Conservation (phyloP, 2,797 vertebrate species). For the Erithacus rubecula region DNA sequence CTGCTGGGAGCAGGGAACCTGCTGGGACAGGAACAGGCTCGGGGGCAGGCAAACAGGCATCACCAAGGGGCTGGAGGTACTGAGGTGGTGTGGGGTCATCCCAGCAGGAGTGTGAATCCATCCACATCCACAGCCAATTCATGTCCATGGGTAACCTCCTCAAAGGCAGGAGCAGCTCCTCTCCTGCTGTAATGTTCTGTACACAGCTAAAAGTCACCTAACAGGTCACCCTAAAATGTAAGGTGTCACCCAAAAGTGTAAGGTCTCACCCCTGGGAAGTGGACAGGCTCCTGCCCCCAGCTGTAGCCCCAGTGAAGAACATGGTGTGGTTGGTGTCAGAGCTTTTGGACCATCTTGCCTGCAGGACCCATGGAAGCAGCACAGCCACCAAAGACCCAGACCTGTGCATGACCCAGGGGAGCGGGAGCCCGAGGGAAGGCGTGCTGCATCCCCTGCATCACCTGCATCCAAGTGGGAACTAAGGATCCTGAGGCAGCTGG, state of each 20-base stretch:
- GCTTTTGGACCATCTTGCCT: not conserved
- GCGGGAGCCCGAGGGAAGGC: not conserved
- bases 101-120: not conserved
- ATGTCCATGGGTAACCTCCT: not conserved
- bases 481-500: not conserved
- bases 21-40: not conserved
- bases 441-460: not conserved
- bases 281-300: not conserved
- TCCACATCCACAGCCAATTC: not conserved
- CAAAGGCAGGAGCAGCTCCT: not conserved
- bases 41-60: not conserved
- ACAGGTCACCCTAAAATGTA: not conserved
- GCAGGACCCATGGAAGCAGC: not conserved
- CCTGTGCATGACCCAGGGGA: accelerated
- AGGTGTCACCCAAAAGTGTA: not conserved
- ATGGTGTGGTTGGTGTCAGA: not conserved
- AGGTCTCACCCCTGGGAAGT: not conserved
- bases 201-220: not conserved
- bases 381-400: not conserved
- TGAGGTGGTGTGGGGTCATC: not conserved
- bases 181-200: not conserved
- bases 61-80: not conserved
- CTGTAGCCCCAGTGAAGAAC: not conserved
- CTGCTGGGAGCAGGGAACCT: not conserved
- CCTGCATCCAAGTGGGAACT: not conserved